Conservation (phyloP, 2,797 vertebrate species). For the Sebastes itinus region DNA sequence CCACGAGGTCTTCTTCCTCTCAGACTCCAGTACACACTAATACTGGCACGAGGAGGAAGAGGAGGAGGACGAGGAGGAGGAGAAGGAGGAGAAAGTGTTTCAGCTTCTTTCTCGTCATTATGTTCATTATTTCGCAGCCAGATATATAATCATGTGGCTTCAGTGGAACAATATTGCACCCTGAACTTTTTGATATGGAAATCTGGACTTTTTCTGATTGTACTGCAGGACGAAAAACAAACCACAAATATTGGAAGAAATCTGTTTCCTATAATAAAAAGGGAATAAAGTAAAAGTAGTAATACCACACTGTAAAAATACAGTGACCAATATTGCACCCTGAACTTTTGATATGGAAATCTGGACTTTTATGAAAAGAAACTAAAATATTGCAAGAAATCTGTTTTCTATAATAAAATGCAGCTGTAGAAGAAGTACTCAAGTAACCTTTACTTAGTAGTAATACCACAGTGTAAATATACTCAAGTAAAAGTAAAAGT, state of each 20-base stretch:
- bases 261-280: no score
- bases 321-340: neutral
- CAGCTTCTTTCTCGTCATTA: neutral
- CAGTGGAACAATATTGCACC: neutral
- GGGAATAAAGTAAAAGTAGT: neutral
- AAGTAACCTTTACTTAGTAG: neutral
- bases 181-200: neutral
- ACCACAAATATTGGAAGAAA: neutral
- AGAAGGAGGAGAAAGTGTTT: slow-evolving; percentile 3
- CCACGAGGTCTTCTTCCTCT: slow-evolving; percentile 9
- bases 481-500: no score
- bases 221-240: neutral
- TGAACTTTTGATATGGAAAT: no score
- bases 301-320: neutral
- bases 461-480: neutral
- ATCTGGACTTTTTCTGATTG: neutral
- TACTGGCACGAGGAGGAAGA: neutral
- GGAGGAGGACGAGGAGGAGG: neutral
- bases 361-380: no score
- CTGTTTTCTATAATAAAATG: no score
- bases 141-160: neutral
- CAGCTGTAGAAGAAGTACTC: no score
- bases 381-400: no score
- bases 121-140: neutral
- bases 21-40: neutral